Percentiles rank a stretch among this genome's conserved stretches.
These are phyloP conservation scores for Channa argus DNA, from an alignment of 2,113 vertebrate genomes.

Conservation along the genomic window DNA sequence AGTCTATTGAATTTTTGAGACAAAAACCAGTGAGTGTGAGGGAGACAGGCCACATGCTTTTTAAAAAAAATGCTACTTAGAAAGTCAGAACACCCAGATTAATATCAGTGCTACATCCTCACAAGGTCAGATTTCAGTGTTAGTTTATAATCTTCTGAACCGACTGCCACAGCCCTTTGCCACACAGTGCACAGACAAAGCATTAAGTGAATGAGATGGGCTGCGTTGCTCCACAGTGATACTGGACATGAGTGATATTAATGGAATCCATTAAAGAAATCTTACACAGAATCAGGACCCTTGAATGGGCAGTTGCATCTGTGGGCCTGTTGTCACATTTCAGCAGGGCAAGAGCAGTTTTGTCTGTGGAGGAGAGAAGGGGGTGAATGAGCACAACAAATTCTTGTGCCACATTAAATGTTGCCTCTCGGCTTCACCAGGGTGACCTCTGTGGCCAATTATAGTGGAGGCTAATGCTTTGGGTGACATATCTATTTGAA, in stretches of 20 bases:
- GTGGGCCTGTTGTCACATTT: conserved; percentile 37
- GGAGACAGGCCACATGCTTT: neutral
- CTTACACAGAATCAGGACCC: conserved; percentile 50
- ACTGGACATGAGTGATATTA: conserved; percentile 62
- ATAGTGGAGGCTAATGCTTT: conserved; percentile 71
- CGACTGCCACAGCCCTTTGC: conserved; percentile 43
- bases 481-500: conserved; percentile 74
- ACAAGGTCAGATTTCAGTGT: conserved; percentile 53
- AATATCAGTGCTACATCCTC: conserved; percentile 39
- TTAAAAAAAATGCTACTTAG: neutral
- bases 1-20: neutral
- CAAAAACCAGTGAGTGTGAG: conserved; percentile 16
- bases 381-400: conserved; percentile 57
- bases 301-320: conserved; percentile 30
- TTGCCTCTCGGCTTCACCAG: conserved; percentile 50
- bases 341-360: conserved; percentile 41
- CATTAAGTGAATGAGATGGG: conserved; percentile 42
- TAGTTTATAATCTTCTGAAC: conserved; percentile 49
- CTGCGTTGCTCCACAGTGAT: conserved; percentile 23
- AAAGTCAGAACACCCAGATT: conserved; percentile 38
- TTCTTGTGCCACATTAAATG: conserved; percentile 65
- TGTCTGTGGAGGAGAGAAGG: conserved; percentile 29
- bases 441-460: conserved; percentile 80
- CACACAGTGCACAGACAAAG: conserved; percentile 58
- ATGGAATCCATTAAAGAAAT: conserved; percentile 63